Conservation (phyloP, 2,888 invertebrate genomes). For the Hirtodrosophila histrioides region DNA sequence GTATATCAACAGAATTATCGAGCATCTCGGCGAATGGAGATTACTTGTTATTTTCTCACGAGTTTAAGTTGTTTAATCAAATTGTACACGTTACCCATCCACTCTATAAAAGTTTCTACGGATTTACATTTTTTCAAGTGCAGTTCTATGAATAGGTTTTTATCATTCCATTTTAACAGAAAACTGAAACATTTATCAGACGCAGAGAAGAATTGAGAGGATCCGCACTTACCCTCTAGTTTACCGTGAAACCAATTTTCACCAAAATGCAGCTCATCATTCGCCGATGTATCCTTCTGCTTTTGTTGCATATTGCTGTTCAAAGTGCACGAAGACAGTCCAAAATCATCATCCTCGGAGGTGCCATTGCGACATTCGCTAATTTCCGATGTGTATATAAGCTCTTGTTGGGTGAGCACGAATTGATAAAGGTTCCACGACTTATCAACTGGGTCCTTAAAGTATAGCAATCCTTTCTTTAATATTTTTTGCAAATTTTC, state of each 20-base stretch:
- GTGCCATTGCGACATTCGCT: conserved; percentile 87
- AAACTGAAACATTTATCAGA: background rate
- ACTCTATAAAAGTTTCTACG: no score
- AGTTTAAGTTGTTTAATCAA: no score
- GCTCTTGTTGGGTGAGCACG: conserved; percentile 93
- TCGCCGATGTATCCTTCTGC: conserved; percentile 88
- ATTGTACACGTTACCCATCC: no score
- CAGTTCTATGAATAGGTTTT: no score
- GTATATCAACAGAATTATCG: no score
- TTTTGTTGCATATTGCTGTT: conserved; percentile 85
- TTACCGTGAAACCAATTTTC: conserved; percentile 98
- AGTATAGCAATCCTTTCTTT: conserved; percentile 94
- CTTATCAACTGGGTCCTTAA: conserved; percentile 95
- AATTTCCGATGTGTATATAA: conserved; percentile 89
- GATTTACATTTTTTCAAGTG: no score
- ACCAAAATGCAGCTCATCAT: conserved; percentile 95
- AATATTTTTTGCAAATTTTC: conserved; percentile 93
- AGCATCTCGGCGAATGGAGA: no score
- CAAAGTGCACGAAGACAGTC: conserved; percentile 52
- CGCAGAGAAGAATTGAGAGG: no score
- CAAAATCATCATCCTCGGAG: conserved; percentile 86
- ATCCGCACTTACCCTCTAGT: conserved; percentile 85
- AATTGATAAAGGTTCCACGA: conserved; percentile 98
- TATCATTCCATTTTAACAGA: no score
- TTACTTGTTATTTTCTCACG: no score